These are phyloP conservation scores for Toxotes chatareus DNA, from an alignment of 2,113 vertebrate species.

Conservation along the genomic window DNA sequence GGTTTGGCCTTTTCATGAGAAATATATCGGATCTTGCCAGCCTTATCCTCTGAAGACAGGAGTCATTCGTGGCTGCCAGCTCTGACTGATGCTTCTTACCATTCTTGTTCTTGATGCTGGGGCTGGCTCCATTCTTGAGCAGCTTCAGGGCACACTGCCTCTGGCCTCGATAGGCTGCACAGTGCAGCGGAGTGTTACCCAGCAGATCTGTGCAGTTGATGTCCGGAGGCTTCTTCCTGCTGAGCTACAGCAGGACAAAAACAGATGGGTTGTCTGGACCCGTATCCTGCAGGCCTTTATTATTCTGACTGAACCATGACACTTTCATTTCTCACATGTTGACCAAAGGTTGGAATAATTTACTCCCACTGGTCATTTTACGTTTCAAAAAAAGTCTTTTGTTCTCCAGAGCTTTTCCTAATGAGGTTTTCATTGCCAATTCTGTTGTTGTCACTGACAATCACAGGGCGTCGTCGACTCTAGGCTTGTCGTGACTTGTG, in stretches of 20 bases:
- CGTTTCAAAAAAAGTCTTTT: neutral
- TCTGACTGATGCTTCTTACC: slow-evolving; percentile 75
- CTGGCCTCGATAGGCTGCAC: slow-evolving; percentile 95
- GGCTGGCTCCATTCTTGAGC: slow-evolving; percentile 89
- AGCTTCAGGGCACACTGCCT: slow-evolving; percentile 92
- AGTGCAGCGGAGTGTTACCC: slow-evolving; percentile 96
- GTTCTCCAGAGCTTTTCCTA: neutral
- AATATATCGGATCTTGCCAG: neutral
- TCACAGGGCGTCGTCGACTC: neutral
- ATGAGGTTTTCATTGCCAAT: neutral
- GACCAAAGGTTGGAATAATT: neutral
- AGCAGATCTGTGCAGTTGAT: slow-evolving; percentile 93
- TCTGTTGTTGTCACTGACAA: neutral
- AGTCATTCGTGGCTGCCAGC: neutral
- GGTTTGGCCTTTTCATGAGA: neutral
- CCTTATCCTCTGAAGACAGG: neutral
- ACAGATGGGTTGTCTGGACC: slow-evolving; percentile 26
- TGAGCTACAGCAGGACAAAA: slow-evolving; percentile 83
- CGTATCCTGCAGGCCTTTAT: slow-evolving; percentile 2
- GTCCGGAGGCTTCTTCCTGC: slow-evolving; percentile 90
- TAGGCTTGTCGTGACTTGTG: neutral
- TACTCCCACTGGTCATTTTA: neutral
- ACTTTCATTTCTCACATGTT: slow-evolving; percentile 12
- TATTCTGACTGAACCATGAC: slow-evolving; percentile 29
- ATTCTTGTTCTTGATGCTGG: slow-evolving; percentile 90